These are phyloP conservation scores for Osmoderma eremita DNA, from an alignment of 2,888 invertebrate species.

Conservation along the genomic window DNA sequence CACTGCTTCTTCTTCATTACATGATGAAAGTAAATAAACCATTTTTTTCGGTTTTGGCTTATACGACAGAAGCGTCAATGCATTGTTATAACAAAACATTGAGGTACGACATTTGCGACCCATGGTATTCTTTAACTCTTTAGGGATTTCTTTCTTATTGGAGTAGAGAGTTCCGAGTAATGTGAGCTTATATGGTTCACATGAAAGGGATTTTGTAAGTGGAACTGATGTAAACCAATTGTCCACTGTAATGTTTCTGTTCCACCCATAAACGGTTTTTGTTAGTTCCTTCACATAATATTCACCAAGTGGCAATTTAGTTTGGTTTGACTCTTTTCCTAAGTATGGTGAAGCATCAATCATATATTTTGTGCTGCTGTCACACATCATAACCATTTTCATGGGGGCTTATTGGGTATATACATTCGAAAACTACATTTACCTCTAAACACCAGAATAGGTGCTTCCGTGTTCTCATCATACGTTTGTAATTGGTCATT, in stretches of 20 bases:
- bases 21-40: conserved; percentile 3
- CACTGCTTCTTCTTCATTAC: neutral
- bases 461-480: too few relatives aligned
- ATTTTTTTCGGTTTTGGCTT: conserved; percentile 13
- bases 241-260: neutral
- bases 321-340: neutral
- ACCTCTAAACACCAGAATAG: neutral
- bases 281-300: neutral
- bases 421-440: neutral
- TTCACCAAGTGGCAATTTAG: conserved; percentile 1
- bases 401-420: neutral
- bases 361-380: conserved; percentile 2
- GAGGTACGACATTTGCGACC: neutral
- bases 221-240: conserved; percentile 9
- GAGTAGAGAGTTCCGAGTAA: neutral
- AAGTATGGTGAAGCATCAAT: neutral
- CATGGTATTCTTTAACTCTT: neutral
- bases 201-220: neutral
- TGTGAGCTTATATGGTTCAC: neutral
- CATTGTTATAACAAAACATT: conserved; percentile 7
- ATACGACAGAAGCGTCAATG: neutral
- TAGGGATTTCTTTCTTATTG: conserved; percentile 1
- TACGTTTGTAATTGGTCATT: too few relatives aligned
- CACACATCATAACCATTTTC: conserved; percentile 3
- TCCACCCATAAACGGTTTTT: neutral